phyloP scores from a whole-genome alignment of 2,888 invertebrate species.

The Amiota communis region DNA sequence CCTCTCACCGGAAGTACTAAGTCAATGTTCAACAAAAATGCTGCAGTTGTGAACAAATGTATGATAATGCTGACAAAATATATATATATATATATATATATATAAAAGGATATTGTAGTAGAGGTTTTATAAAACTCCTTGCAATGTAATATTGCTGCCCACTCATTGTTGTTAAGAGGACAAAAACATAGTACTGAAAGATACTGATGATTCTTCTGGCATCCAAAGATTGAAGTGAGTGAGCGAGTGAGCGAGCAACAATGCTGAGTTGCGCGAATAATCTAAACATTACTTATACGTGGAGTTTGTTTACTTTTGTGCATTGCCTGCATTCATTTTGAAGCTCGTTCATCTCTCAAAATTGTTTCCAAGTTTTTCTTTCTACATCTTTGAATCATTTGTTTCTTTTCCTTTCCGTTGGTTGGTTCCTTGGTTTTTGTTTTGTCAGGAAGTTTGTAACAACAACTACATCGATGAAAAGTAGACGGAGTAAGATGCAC shows the following conservation, averaged over 20 bases:
- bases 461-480: no score
- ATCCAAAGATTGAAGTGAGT: slow-evolving; percentile 63
- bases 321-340: slow-evolving; percentile 28
- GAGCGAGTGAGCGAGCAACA: slow-evolving; percentile 40
- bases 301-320: slow-evolving; percentile 22
- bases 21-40: slow-evolving; percentile 52
- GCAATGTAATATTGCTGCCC: neutral
- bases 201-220: slow-evolving; percentile 40
- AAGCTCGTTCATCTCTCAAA: slow-evolving; percentile 28
- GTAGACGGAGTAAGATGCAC: no score
- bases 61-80: neutral
- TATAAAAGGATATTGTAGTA: neutral
- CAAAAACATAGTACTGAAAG: slow-evolving; percentile 9
- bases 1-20: slow-evolving; percentile 67
- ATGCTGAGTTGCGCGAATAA: slow-evolving; percentile 46
- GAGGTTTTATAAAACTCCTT: slow-evolving; percentile 13
- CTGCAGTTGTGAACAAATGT: slow-evolving; percentile 37
- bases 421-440: no score
- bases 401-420: no score
- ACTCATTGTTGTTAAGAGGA: neutral
- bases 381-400: neutral
- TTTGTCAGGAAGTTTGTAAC: no score
- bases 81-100: neutral
- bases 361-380: slow-evolving; percentile 35
- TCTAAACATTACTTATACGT: neutral